Evolutionary conservation across 37 sponge, comb jelly and placozoan genomes (phyloP), one percentile per base, ranked within the genome.

Genomic region (Hexactinellida sp.): DNA sequence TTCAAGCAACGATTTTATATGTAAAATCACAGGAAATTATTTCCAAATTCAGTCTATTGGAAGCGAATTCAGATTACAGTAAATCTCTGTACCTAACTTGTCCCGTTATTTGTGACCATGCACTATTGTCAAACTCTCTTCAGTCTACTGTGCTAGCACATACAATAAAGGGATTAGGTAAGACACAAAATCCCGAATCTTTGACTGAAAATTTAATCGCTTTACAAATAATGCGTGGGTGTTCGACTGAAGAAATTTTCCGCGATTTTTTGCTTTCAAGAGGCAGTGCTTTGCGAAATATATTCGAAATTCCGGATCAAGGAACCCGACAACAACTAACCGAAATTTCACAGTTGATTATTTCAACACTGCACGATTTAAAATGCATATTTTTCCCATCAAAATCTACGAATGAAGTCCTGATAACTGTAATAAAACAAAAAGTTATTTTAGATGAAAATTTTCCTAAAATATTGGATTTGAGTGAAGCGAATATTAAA

Each of bases 121-220:
- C 13, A 63, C 76, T 5, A 32, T 21, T 63, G 3, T 10, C 76
- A n/a, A 23, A 63, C 5, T 63, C 76, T 21, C 76, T 63, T 3
- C 1, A 63, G 34, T 32, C 76, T 63, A 63, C 32, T n/a, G 76
- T 63, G 28, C 21, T 63, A 7, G 3, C 76, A n/a, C 34, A 63
- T 63, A 63, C 76, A 7, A n/a, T 63, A 63, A 25, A 10, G 1
- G 76, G 76, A 23, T 23, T 63, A 23, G 76, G 76, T 10, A 23
- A 28, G 3, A 28, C 28, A 23, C 76, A 63, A n/a, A 25, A 25
- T 10, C 30, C 28, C 13, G 76, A 63, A 7, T 63, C 76, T 3
- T n/a, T 63, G 30, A 63, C 76, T n/a, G 76, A 63, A 63, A 63
- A 63, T n/a, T 63, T 63, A n/a, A n/a, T 63, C 30, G 76, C 76